Conservation (phyloP, 2,888 invertebrate species). For the Notodonta dromedarius region DNA sequence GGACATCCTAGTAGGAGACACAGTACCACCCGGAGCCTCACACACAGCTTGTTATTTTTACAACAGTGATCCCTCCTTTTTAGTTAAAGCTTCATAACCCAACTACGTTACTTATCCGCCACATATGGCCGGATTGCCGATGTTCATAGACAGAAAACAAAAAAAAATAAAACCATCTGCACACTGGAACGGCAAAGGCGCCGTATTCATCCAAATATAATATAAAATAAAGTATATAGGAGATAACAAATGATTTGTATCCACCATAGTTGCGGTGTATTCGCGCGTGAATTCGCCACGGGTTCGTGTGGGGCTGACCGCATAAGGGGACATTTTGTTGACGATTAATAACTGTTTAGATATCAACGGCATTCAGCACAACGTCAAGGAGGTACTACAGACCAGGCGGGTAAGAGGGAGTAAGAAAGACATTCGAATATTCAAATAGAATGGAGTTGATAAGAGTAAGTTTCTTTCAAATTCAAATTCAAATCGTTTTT, state of each 20-base stretch:
- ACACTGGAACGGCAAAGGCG: slow-evolving; percentile 26
- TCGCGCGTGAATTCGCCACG: slow-evolving; percentile 46
- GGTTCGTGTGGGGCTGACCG: slow-evolving; percentile 49
- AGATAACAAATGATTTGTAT: slow-evolving; percentile 57
- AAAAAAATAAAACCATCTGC: slow-evolving; percentile 26
- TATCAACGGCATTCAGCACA: background rate
- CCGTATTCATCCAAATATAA: slow-evolving; percentile 31
- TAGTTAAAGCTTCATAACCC: too few relatives aligned
- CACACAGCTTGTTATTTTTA: too few relatives aligned
- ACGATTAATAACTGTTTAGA: slow-evolving; percentile 16
- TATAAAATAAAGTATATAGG: slow-evolving; percentile 36
- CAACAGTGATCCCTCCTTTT: too few relatives aligned
- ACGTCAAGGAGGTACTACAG: too few relatives aligned
- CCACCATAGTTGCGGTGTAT: slow-evolving; percentile 42
- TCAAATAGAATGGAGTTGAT: too few relatives aligned
- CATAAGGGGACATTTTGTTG: slow-evolving; percentile 35
- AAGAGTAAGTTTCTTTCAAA: too few relatives aligned
- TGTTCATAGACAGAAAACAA: background rate
- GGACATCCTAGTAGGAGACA: too few relatives aligned
- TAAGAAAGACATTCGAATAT: too few relatives aligned
- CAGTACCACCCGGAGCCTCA: too few relatives aligned
- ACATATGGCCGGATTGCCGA: background rate
- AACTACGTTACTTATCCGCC: background rate
- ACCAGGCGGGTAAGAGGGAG: too few relatives aligned
- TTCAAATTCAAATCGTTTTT: too few relatives aligned